Percentiles rank a stretch among this genome's conserved stretches.
Evolutionary conservation across 2,797 vertebrate genomes (phyloP).

Genomic region (Poeciliopsis paucimaculata): DNA sequence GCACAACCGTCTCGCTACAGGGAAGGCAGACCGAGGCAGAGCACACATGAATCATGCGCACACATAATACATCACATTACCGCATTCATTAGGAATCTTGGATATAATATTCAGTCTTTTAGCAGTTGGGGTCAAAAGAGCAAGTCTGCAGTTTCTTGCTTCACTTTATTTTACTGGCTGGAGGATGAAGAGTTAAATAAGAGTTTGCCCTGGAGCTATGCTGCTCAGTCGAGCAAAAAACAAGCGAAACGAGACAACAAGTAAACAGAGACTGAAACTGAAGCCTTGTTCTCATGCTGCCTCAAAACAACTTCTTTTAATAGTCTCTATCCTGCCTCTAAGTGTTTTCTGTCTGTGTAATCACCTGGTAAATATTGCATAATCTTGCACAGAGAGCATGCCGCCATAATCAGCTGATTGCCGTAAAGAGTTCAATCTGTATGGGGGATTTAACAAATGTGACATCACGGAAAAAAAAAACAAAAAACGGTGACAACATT

Average conservation of each 20-base stretch:
- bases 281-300: conserved; percentile 22
- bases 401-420: conserved; percentile 21
- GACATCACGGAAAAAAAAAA: conserved; percentile 27
- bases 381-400: conserved; percentile 23
- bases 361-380: conserved; percentile 43
- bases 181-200: conserved; percentile 38
- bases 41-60: conserved; percentile 20
- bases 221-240: conserved; percentile 34
- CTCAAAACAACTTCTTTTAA: conserved; percentile 30
- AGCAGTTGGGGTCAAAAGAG: conserved; percentile 27
- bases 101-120: conserved; percentile 30
- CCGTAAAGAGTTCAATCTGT: conserved; percentile 13
- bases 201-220: conserved; percentile 22
- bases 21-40: conserved; percentile 33
- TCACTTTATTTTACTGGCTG: conserved; percentile 18
- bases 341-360: conserved; percentile 33
- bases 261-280: conserved; percentile 45
- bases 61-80: not conserved
- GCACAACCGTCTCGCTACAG: conserved; percentile 41
- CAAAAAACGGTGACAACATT: conserved; percentile 9
- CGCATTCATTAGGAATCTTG: conserved; percentile 42
- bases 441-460: conserved; percentile 28
- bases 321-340: conserved; percentile 10
- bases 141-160: conserved; percentile 18
- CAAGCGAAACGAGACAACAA: conserved; percentile 15